Evolutionary conservation across 2,888 invertebrate genomes (phyloP), one percentile per base, ranked within the genome.

Genomic region (Mystacides longicornis): DNA sequence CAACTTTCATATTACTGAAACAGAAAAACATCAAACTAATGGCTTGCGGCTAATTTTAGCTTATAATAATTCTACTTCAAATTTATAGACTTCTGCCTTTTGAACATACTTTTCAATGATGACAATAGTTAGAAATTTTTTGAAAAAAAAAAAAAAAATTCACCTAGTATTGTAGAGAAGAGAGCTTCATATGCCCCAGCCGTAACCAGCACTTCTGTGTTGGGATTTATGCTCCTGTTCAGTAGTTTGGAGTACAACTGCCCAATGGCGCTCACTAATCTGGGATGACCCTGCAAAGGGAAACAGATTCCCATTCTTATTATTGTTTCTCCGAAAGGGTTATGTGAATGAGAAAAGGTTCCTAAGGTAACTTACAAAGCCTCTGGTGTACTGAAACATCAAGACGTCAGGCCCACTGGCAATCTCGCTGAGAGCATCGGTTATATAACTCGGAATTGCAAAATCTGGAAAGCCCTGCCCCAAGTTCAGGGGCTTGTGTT

Each of bases 401-500:
- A 91, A 71, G 19, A 84, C 83, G 73, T 93, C 88, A 0, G 82
- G 78, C 56, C 83, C 81, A 1, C 70, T 73, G 0, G 86, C 78
- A 19, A 86, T 83, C 16, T 85, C 79, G 0, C 81, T 79, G 55
- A 97, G 73, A 2, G 89, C 85, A 64, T 89, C 81, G 0, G 86
- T 85, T 1, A 96, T 87, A 75, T 88, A 85, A 46, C 82, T 78
- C 0, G 96, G 95, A 2, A 92, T 84, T 62, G 87, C 82, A 73
- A 88, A 96, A 72, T 97, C 95, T 0, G 96, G 94, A 70, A 96
- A 96, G 0, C 97, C 97, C 78, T 94, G 95, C 0, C 97, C 97
- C 20, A 98, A 79, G 72, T 97, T 96, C 31, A 95, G 72, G 0
- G 96, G 93, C 64, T 94, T 91, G 67, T 90, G 80, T 61, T 95